Percentiles rank a stretch among this genome's conserved stretches.
Conservation (phyloP, 1,140 invertebrate genomes). For the Caenorhabditis remanei region DNA sequence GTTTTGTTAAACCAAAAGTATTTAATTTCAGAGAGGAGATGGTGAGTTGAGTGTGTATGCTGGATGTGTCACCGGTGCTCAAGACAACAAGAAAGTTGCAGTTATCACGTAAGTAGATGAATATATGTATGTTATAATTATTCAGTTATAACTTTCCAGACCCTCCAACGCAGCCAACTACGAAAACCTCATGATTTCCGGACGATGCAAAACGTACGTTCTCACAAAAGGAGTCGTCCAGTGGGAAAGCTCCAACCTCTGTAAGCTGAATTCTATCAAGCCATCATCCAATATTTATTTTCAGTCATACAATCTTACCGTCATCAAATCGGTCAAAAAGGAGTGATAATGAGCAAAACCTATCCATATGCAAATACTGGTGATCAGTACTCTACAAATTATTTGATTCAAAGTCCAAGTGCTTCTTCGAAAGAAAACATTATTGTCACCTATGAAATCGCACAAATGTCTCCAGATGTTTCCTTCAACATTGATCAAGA, state of each 20-base stretch:
- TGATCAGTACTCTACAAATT: background rate
- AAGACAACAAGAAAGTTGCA: background rate
- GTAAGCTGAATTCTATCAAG: background rate
- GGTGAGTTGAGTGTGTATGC: background rate
- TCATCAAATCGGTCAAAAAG: background rate
- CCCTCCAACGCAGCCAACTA: background rate
- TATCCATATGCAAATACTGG: background rate
- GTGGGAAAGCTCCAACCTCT: background rate
- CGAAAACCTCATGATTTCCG: background rate
- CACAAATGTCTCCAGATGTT: background rate
- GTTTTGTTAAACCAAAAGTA: background rate
- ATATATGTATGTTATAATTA: no score
- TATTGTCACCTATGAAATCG: slow-evolving; percentile 23
- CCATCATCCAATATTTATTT: background rate
- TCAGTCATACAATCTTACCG: background rate
- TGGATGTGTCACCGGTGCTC: slow-evolving; percentile 7
- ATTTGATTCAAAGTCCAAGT: slow-evolving; percentile 12
- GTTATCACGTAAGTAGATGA: background rate
- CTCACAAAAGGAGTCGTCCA: background rate
- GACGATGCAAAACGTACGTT: background rate
- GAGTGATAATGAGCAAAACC: background rate
- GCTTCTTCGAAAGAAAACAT: background rate
- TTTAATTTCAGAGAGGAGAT: background rate
- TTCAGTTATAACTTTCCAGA: background rate
- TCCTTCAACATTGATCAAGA: background rate